A percentile compares a stretch with the other conserved stretches of the same genome.
Conservation (phyloP, 2,797 vertebrate species). For the Sciurus vulgaris region DNA sequence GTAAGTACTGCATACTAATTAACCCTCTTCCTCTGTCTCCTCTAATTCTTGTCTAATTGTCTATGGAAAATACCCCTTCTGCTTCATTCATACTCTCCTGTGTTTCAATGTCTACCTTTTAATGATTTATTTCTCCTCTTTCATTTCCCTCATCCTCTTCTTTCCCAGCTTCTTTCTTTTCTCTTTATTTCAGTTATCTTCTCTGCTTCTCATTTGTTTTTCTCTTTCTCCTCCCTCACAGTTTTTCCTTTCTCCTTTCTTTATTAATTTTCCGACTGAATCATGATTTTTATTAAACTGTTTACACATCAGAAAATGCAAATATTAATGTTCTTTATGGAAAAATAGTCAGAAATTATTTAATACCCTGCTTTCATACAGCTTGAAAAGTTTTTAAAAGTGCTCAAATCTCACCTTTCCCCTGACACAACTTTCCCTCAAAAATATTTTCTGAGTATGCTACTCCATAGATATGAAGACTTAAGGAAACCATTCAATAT, state of each 20-base stretch:
- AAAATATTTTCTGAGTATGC: background rate
- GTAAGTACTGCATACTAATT: background rate
- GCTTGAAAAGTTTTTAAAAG: background rate
- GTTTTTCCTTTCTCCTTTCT: background rate
- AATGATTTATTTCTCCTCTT: background rate
- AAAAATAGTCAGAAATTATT: background rate
- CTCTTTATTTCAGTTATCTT: background rate
- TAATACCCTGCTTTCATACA: background rate
- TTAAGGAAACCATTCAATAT: background rate
- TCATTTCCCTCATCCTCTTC: background rate
- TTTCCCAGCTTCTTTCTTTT: background rate
- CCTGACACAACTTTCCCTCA: fast-evolving
- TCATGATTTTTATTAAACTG: background rate
- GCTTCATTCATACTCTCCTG: fast-evolving
- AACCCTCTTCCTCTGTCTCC: background rate
- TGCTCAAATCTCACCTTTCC: background rate
- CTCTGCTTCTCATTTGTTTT: background rate
- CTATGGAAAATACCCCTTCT: background rate
- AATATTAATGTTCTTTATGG: background rate
- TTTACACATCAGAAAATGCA: background rate
- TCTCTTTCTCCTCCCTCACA: background rate
- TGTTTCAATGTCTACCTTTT: background rate
- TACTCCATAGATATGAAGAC: background rate
- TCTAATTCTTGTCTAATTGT: background rate
- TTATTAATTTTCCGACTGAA: background rate